These are phyloP conservation scores for Bactericera cockerelli DNA, from an alignment of 1,140 invertebrate genomes.

Conservation along the genomic window DNA sequence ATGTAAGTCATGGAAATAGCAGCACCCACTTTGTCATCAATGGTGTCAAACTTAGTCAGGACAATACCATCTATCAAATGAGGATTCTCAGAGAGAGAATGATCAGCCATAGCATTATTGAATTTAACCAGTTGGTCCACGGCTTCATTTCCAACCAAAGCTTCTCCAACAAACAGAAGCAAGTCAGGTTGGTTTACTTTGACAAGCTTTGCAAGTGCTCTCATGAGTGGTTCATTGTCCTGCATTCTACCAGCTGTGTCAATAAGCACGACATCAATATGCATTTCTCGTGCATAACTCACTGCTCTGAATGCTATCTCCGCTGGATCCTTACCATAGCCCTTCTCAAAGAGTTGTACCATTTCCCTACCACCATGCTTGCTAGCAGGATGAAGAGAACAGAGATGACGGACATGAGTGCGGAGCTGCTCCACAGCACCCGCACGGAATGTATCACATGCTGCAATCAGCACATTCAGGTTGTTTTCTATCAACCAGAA, in stretches of 20 bases:
- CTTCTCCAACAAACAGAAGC: constrained; percentile 97
- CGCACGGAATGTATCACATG: constrained; percentile 97
- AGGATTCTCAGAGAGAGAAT: constrained; percentile 62
- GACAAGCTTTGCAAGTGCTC: constrained; percentile 78
- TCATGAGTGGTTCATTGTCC: constrained; percentile 97
- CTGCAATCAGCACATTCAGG: constrained; percentile 89
- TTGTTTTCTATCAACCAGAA: constrained; percentile 99
- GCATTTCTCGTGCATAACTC: constrained; percentile 61
- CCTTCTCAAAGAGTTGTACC: constrained; percentile 95
- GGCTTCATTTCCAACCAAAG: constrained; percentile 98
- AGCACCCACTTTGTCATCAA: constrained; percentile 98
- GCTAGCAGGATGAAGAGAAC: constrained; percentile 76
- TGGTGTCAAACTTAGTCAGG: constrained; percentile 97
- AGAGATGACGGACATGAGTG: constrained; percentile 86
- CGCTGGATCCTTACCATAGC: constrained; percentile 96
- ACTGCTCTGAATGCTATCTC: constrained; percentile 96
- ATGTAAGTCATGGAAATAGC: constrained; percentile 99
- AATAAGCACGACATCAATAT: constrained; percentile 81
- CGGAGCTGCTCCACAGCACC: constrained; percentile 97
- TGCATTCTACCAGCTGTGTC: constrained; percentile 99
- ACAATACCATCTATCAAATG: constrained; percentile 96
- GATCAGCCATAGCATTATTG: constrained; percentile 88
- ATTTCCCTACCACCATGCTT: constrained; percentile 52
- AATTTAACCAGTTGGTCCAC: constrained; percentile 98
- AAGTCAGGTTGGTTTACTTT: constrained; percentile 87